Evolutionary conservation across 2,888 invertebrate genomes (phyloP).

Genomic region (Agrochola lychnidis): DNA sequence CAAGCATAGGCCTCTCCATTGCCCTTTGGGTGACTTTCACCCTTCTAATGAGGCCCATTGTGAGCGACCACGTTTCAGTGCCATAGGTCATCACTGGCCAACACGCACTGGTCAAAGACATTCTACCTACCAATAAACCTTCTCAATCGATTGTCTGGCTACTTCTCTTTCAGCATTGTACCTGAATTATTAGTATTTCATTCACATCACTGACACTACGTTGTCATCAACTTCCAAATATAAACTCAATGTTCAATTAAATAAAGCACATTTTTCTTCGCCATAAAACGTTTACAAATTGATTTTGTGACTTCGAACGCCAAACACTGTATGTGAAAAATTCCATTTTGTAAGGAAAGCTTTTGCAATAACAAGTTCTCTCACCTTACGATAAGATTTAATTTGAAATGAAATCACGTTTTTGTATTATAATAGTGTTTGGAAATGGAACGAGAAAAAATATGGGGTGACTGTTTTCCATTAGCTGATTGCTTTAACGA

Average conservation of each 20-base stretch:
- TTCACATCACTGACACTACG: slow-evolving; percentile 10
- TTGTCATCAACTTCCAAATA: slow-evolving; percentile 9
- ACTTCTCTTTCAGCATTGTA: slow-evolving; percentile 1
- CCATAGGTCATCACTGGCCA: not conserved
- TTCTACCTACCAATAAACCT: not conserved
- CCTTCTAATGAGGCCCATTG: not conserved
- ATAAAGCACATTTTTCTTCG: slow-evolving; percentile 41
- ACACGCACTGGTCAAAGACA: not conserved
- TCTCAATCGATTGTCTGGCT: not conserved
- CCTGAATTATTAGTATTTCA: slow-evolving; percentile 17
- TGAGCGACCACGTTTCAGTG: not conserved
- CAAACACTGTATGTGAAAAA: slow-evolving; percentile 47
- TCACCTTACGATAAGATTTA: slow-evolving; percentile 46
- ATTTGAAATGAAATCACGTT: slow-evolving; percentile 43
- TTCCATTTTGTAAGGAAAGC: slow-evolving; percentile 30
- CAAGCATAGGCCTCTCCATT: not conserved
- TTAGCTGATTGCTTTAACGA: slow-evolving; percentile 64
- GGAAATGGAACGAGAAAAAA: slow-evolving; percentile 54
- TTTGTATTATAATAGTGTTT: slow-evolving; percentile 49
- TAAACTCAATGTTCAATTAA: slow-evolving; percentile 24
- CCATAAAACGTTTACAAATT: slow-evolving; percentile 33
- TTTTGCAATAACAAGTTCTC: slow-evolving; percentile 47
- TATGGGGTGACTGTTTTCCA: slow-evolving; percentile 61
- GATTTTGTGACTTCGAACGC: slow-evolving; percentile 40
- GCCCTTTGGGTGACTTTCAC: too few relatives aligned